Evolutionary conservation across 2,888 invertebrate species (phyloP).

Genomic region (Caenorhabditis japonica): DNA sequence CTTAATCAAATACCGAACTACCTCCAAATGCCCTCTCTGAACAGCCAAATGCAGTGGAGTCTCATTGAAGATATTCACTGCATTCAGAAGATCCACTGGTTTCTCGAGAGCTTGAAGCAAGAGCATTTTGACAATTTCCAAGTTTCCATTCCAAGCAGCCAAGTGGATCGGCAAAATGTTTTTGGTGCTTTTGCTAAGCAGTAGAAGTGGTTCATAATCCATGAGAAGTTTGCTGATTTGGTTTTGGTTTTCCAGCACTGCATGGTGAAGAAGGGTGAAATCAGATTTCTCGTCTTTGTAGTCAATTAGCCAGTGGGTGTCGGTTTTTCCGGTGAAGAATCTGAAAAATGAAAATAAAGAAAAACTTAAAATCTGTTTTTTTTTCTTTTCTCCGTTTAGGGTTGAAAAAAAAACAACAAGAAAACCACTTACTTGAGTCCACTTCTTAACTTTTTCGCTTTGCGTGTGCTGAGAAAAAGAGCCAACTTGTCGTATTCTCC

Average conservation of each 20-base stretch:
- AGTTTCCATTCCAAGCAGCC: slow-evolving; percentile 73
- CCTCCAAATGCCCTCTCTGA: slow-evolving; percentile 83
- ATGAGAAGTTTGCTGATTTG: slow-evolving; percentile 60
- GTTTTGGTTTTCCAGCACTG: slow-evolving; percentile 39
- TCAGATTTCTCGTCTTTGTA: slow-evolving; percentile 48
- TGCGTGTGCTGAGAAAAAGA: slow-evolving; percentile 61
- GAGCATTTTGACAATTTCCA: slow-evolving; percentile 62
- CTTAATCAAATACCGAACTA: slow-evolving; percentile 83
- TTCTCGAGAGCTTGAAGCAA: slow-evolving; percentile 24
- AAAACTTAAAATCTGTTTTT: no score
- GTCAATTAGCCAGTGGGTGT: slow-evolving; percentile 40
- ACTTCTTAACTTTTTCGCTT: slow-evolving; percentile 63
- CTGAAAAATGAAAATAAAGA: slow-evolving; percentile 10
- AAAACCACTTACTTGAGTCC: slow-evolving; percentile 69
- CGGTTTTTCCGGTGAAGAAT: slow-evolving; percentile 28
- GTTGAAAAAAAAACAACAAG: slow-evolving; percentile 1
- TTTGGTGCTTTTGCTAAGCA: slow-evolving; percentile 56
- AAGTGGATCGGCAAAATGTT: slow-evolving; percentile 74
- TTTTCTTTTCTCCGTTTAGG: no score
- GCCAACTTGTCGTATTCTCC: slow-evolving; percentile 69
- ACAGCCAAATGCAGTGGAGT: slow-evolving; percentile 86
- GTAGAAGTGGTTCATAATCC: slow-evolving; percentile 65
- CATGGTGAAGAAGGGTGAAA: slow-evolving; percentile 44
- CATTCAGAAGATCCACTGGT: slow-evolving; percentile 47
- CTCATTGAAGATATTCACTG: slow-evolving; percentile 68